These are phyloP conservation scores for Phyllotreta striolata DNA, from an alignment of 2,888 invertebrate species.

Conservation along the genomic window DNA sequence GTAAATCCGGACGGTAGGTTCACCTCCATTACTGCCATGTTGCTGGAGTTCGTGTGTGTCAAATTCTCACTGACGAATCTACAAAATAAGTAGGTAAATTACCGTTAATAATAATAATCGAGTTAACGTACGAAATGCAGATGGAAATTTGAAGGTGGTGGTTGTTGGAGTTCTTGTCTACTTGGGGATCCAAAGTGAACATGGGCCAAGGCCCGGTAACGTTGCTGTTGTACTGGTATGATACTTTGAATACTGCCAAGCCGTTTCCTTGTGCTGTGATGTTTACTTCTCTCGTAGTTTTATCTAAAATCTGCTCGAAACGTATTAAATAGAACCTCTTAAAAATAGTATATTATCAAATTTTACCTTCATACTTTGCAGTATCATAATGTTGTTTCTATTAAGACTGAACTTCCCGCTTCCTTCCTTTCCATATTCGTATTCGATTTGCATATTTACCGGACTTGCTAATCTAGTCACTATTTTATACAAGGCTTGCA, in stretches of 20 bases:
- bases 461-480: constrained; percentile 67
- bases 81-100: constrained; percentile 39
- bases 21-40: constrained; percentile 91
- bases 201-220: constrained; percentile 88
- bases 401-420: constrained; percentile 73
- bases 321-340: constrained; percentile 4
- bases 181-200: constrained; percentile 85
- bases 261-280: constrained; percentile 83
- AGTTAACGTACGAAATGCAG: constrained; percentile 72
- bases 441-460: constrained; percentile 60
- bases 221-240: constrained; percentile 83
- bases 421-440: constrained; percentile 57
- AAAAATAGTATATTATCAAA: neutral
- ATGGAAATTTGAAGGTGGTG: constrained; percentile 82
- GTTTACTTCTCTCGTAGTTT: constrained; percentile 70
- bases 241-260: constrained; percentile 78
- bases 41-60: constrained; percentile 75
- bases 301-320: constrained; percentile 46
- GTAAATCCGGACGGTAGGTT: constrained; percentile 91
- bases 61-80: constrained; percentile 70
- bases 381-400: constrained; percentile 79
- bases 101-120: neutral
- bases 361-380: constrained; percentile 80
- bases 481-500: constrained; percentile 74
- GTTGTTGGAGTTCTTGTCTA: constrained; percentile 80